Evolutionary conservation across 2,797 vertebrate genomes (phyloP).

Genomic region (Pipistrellus nathusii): DNA sequence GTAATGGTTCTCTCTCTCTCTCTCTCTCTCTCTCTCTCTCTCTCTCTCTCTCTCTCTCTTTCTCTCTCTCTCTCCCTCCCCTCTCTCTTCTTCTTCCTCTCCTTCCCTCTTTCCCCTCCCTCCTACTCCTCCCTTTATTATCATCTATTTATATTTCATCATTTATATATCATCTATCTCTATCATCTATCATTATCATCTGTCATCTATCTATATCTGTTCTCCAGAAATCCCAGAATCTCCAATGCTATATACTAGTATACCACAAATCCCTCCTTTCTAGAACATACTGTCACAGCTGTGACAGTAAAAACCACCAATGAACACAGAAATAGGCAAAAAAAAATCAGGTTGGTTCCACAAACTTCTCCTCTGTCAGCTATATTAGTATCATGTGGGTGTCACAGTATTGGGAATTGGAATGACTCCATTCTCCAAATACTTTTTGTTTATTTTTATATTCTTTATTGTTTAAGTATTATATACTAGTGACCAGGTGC

Average conservation of each 20-base stretch:
- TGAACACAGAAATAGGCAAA: conserved; percentile 43
- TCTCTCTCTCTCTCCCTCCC: not conserved
- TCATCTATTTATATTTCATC: not conserved
- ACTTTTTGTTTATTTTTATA: not conserved
- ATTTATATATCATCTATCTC: not conserved
- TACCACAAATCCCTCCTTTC: not conserved
- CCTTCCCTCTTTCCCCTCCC: too few species aligned
- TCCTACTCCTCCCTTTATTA: not conserved
- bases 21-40: not conserved
- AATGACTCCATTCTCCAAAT: conserved; percentile 53
- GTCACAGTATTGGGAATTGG: not conserved
- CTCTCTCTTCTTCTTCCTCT: too few species aligned
- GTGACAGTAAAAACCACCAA: conserved; percentile 22
- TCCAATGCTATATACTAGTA: not conserved
- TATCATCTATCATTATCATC: conserved; percentile 5
- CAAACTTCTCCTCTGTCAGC: not conserved
- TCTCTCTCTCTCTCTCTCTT: not conserved
- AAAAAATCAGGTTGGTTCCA: conserved; percentile 17
- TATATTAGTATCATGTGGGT: conserved; percentile 22
- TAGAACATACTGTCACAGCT: not conserved
- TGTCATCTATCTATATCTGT: not conserved
- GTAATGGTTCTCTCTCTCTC: not conserved
- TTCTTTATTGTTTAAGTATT: too few species aligned
- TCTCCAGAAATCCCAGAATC: conserved; percentile 19
- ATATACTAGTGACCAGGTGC: too few species aligned